A percentile compares a stretch with the other conserved stretches of the same genome.
Evolutionary conservation across 2,797 vertebrate species (phyloP).

Genomic region (Calcarius lapponicus): DNA sequence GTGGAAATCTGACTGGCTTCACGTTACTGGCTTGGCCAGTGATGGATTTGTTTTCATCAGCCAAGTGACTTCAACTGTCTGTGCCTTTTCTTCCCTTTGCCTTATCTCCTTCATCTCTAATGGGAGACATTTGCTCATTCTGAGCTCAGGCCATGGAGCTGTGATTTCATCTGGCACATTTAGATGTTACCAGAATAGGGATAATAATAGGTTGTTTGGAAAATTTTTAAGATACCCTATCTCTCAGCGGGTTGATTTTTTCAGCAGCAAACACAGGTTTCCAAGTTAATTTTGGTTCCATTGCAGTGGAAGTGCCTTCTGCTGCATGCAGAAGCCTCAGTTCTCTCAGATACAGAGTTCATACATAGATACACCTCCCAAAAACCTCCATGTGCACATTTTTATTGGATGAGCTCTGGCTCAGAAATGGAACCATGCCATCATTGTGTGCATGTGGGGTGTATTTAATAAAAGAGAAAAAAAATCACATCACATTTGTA

Average conservation of each 20-base stretch:
- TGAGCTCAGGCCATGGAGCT: constrained; percentile 16
- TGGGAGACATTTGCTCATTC: constrained; percentile 38
- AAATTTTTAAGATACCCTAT: neutral
- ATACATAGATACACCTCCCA: neutral
- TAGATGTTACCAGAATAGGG: constrained; percentile 10
- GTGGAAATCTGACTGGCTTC: neutral
- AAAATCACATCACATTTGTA: neutral
- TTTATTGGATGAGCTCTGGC: neutral
- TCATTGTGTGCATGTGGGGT: neutral
- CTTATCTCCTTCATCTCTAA: constrained; percentile 43
- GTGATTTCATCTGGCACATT: constrained; percentile 48
- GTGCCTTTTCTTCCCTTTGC: neutral
- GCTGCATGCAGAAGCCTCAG: neutral
- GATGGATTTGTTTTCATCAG: constrained; percentile 22
- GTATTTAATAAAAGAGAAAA: neutral
- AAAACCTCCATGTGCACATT: neutral
- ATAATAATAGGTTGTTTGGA: constrained; percentile 40
- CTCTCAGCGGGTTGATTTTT: constrained; percentile 19
- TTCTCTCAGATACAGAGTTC: neutral
- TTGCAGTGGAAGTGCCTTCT: neutral
- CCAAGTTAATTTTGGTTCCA: constrained; percentile 6
- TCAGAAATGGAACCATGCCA: neutral
- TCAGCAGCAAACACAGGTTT: constrained; percentile 1
- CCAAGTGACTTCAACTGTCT: neutral
- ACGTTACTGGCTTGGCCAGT: neutral